These are phyloP conservation scores for Orcinus orca DNA, from an alignment of 2,113 vertebrate species.

Conservation along the genomic window DNA sequence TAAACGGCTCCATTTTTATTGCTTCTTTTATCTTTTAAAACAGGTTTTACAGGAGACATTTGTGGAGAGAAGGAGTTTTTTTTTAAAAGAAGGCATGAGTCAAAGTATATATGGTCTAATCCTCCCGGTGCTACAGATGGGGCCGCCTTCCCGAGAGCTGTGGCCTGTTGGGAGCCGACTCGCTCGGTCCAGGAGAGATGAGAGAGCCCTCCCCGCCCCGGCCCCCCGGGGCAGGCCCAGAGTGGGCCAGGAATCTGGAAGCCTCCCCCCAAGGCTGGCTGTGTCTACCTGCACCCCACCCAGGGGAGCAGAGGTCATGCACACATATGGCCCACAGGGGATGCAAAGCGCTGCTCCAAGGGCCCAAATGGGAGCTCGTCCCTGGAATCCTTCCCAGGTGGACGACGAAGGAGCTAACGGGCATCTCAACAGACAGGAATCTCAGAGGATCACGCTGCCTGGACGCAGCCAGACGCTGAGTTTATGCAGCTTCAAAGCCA, in stretches of 20 bases:
- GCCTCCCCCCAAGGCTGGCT: not conserved
- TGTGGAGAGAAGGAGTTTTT: not conserved
- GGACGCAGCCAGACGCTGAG: fast-evolving
- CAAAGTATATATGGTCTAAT: not conserved
- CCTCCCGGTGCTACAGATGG: not conserved
- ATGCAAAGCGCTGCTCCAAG: not conserved
- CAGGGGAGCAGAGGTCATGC: fast-evolving
- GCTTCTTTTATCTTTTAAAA: not conserved
- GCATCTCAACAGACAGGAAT: not conserved
- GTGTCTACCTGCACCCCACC: not conserved
- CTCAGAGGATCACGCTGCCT: not conserved
- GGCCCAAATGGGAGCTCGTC: not conserved
- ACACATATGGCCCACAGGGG: not conserved
- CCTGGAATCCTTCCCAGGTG: not conserved
- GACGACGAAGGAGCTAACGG: not conserved
- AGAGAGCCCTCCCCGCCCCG: not conserved
- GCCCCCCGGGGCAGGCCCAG: too few species aligned
- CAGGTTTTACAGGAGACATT: not conserved
- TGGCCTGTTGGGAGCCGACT: not conserved
- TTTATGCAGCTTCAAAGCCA: not conserved
- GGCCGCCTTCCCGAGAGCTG: not conserved
- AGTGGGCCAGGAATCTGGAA: not conserved
- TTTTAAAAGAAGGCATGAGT: not conserved
- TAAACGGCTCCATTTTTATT: not conserved
- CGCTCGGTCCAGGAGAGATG: not conserved